Percentiles rank a stretch among this genome's conserved stretches.
phyloP scores from a whole-genome alignment of 1,140 invertebrate genomes.

The Batillaria attramentaria region DNA sequence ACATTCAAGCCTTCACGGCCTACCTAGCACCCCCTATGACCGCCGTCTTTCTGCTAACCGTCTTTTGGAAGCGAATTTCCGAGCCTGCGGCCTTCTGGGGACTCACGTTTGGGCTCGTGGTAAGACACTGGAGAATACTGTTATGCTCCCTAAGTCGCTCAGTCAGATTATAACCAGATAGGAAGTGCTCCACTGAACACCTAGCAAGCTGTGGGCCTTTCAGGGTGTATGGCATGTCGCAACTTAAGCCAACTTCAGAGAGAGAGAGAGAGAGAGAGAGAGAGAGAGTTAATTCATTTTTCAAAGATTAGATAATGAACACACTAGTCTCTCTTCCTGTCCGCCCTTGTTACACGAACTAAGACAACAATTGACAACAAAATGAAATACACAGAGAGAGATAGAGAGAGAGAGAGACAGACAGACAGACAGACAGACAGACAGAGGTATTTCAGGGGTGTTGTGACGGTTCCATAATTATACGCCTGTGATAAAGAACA shows the following conservation, averaged over 20 bases:
- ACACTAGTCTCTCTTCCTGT: too few relatives aligned
- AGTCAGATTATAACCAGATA: background rate
- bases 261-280: background rate
- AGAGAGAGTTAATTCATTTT: too few relatives aligned
- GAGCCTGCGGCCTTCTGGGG: slow-evolving; percentile 77
- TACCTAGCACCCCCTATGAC: slow-evolving; percentile 77
- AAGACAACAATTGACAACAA: too few relatives aligned
- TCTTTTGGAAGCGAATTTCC: slow-evolving; percentile 75
- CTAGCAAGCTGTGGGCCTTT: background rate
- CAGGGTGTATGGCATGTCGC: background rate
- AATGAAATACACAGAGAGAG: too few relatives aligned
- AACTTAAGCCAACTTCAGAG: too few relatives aligned
- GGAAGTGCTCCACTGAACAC: background rate
- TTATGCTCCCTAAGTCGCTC: background rate
- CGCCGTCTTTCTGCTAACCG: slow-evolving; percentile 75
- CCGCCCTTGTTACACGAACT: too few relatives aligned
- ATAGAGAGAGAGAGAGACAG: too few relatives aligned
- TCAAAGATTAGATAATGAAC: too few relatives aligned
- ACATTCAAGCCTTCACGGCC: slow-evolving; percentile 76
- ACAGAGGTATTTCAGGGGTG: background rate
- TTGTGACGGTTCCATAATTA: background rate
- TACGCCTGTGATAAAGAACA: background rate
- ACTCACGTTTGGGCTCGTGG: slow-evolving; percentile 74
- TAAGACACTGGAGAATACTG: slow-evolving; percentile 69
- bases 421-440: background rate